Base-by-base conservation (phyloP, 2,888 invertebrate genomes). In the Tenthredo notha region DNA sequence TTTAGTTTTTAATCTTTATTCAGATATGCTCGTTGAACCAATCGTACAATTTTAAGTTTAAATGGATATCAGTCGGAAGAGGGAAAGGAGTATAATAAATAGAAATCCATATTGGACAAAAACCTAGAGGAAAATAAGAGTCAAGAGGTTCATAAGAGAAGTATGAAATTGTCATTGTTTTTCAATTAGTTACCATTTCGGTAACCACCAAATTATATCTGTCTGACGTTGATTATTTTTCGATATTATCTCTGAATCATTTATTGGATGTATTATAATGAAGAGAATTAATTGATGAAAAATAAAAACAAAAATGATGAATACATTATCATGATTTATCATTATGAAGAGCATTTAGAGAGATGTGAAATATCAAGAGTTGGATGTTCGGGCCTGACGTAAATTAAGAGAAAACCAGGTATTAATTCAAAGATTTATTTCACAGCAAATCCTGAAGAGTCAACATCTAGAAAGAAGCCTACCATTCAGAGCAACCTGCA, bases 371-470 rank as follows among this genome's bases (percentile, higher is more conserved):
- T n/a, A n/a, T 25, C 6, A 25, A 47, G 25, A 25, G 21, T 61
- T 21, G 37, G 67, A 58, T 33, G 67, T 25, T 84, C 77, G 67
- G 75, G 75, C 75, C 84, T 77, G 54, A 65, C 21, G 37, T 18
- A 10, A 5, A 9, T 18, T n/a, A 12, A 61, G 25, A 77, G 74
- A 84, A 77, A 77, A 18, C 54, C 15, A 84, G 37, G 58, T 47
- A 15, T 47, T 47, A 50, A 21, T 50, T 47, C 15, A 18, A 33
- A 61, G n/a, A n/a, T 54, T 54, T 37, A 10, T 77, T 84, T 58
- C 58, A 84, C 84, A 84, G 77, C 74, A 50, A 54, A 21, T 10
- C 10, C 43, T 10, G 10, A 47, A 47, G 58, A 58, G 58, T n/a
- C 61, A 77, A 84, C 37, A 21, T 29, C 40, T 10, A 54, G 18